Evolutionary conservation across 2,797 vertebrate genomes (phyloP).

Genomic region (Chromis chromis): DNA sequence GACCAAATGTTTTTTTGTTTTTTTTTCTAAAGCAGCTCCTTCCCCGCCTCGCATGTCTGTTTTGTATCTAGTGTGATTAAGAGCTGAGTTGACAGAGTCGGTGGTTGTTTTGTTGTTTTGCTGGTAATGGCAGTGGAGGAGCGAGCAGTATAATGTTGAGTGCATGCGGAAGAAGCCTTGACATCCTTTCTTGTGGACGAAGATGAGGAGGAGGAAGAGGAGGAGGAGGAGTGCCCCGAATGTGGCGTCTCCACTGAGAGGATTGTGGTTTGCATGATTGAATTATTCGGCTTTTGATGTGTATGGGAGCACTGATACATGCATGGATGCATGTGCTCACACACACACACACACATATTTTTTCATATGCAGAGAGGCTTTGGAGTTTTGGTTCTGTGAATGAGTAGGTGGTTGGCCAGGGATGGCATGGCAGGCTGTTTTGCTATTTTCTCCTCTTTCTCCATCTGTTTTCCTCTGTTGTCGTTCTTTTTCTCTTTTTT

Average conservation of each 20-base stretch:
- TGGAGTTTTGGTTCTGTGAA: conserved; percentile 63
- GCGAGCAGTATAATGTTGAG: conserved; percentile 67
- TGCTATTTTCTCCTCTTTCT: conserved; percentile 43
- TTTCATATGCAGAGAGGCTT: conserved; percentile 39
- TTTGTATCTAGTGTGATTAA: conserved; percentile 74
- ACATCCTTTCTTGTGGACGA: conserved; percentile 77
- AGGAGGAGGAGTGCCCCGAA: conserved; percentile 60
- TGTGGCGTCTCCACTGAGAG: conserved; percentile 71
- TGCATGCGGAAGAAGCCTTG: conserved; percentile 69
- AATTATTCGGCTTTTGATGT: conserved; percentile 82
- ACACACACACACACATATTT: background rate
- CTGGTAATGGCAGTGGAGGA: conserved; percentile 67
- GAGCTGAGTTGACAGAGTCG: conserved; percentile 66
- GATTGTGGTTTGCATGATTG: conserved; percentile 78
- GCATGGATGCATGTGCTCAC: conserved; percentile 31
- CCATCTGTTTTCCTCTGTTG: conserved; percentile 38
- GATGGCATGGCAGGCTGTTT: conserved; percentile 52
- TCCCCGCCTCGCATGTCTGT: conserved; percentile 53
- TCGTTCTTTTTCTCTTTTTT: conserved; percentile 9
- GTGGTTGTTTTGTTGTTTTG: conserved; percentile 76
- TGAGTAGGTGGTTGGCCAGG: conserved; percentile 70
- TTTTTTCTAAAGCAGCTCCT: conserved; percentile 29
- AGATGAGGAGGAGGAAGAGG: conserved; percentile 62
- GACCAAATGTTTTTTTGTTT: conserved; percentile 20
- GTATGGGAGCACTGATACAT: conserved; percentile 63